Evolutionary conservation across 2,888 invertebrate genomes (phyloP), one percentile per base, ranked within the genome.

Genomic region (Drosophila silvestris): DNA sequence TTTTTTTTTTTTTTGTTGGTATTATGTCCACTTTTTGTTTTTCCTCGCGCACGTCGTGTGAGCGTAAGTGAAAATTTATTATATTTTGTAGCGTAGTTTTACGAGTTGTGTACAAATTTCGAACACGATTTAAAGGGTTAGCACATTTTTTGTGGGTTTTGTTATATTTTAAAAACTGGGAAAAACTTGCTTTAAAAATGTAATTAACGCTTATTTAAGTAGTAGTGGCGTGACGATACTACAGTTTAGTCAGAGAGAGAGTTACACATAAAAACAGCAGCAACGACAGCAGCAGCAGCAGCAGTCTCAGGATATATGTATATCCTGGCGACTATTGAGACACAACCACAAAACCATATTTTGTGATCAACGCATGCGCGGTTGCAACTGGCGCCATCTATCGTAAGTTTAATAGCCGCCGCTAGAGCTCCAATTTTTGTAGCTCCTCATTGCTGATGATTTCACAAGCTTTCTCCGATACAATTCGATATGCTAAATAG

Each of bases 401-500:
- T 19, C 51, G 68, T 5, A 5, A 3, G 5, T 16, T 41, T 1
- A 5, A 10, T 4, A 37, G 10, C 12, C 26, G 30, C 57, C 60
- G 75, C 59, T 73, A 83, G 30, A 81, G 72, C 47, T 78, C 76
- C 32, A 89, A 22, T 16, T 77, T 74, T 16, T 53, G 56, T 1
- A 89, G 70, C 37, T 89, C 83, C 9, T 87, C 88, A 47, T 77
- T 67, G 57, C 74, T 83, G 0, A 86, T 72, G 32, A 77, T 64
- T 52, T 89, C 88, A 22, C 86, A 87, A 32, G 86, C 90, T 28
- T 74, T 56, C 28, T 82, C 63, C 2, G 90, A 81, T 26, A 87
- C 70, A 12, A 87, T 77, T 9, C 73, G 74, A 60, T 89, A 87
- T 52, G 77, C 90, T 88, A 56, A 7, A 32, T 3, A 26, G 0